phyloP scores from a whole-genome alignment of 2,113 vertebrate genomes.

The Merops nubicus region DNA sequence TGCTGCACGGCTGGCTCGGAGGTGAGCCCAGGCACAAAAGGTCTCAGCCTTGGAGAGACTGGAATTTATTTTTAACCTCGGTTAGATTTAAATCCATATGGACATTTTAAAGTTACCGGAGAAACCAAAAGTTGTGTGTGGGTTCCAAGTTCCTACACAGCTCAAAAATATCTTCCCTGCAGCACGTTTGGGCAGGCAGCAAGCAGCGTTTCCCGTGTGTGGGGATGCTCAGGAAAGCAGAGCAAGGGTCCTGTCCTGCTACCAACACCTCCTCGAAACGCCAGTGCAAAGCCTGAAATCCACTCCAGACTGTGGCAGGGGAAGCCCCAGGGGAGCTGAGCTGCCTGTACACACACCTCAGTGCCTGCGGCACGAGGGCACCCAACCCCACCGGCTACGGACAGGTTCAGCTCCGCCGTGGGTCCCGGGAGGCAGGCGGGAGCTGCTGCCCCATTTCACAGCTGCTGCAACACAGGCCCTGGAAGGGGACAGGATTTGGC shows the following conservation, averaged over 20 bases:
- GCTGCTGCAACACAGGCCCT: neutral
- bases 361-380: neutral
- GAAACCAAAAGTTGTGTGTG: slow-evolving; percentile 69
- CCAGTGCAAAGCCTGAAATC: neutral
- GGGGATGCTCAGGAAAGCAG: neutral
- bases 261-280: neutral
- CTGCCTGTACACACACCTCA: neutral
- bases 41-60: slow-evolving; percentile 11
- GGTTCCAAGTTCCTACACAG: slow-evolving; percentile 68
- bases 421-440: neutral
- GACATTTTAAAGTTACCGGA: slow-evolving; percentile 62
- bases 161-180: slow-evolving; percentile 68
- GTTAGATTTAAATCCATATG: slow-evolving; percentile 63
- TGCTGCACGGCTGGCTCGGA: neutral
- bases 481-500: neutral
- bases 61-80: slow-evolving; percentile 46
- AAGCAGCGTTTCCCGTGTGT: neutral
- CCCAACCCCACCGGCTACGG: neutral
- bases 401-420: rapidly evolving
- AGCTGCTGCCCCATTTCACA: neutral
- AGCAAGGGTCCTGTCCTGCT: neutral
- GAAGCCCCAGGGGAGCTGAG: neutral
- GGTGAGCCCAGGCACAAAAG: slow-evolving; percentile 9
- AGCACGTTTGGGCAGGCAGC: slow-evolving; percentile 23
- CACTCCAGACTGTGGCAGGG: neutral